A percentile compares a stretch with the other conserved stretches of the same genome.
Conservation (phyloP, 1,140 invertebrate genomes). For the Drosophila ogumai region DNA sequence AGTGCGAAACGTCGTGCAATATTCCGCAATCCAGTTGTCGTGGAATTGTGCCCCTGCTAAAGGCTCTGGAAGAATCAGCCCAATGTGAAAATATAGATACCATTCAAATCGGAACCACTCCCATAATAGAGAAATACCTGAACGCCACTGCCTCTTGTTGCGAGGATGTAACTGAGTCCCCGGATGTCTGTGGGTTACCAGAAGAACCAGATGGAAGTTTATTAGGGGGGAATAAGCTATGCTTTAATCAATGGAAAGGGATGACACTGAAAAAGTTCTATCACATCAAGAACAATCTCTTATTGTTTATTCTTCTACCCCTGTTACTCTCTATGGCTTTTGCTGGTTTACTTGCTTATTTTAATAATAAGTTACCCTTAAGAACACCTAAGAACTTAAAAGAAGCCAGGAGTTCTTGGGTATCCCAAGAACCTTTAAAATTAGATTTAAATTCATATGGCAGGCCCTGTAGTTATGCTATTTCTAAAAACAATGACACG, state of each 20-base stretch:
- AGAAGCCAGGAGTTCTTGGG: not conserved
- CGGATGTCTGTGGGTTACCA: not conserved
- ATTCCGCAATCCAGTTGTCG: slow-evolving; percentile 7
- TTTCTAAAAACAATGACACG: too few relatives aligned
- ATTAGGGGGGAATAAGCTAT: not conserved
- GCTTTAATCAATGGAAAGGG: slow-evolving; percentile 22
- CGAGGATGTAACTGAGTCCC: too few relatives aligned
- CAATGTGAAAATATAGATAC: slow-evolving; percentile 4
- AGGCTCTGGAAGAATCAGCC: not conserved
- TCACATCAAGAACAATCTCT: slow-evolving; percentile 7
- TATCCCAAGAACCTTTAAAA: not conserved
- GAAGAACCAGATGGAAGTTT: not conserved
- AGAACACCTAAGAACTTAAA: not conserved
- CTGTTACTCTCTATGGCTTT: not conserved
- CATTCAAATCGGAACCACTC: slow-evolving; percentile 22
- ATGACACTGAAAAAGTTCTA: slow-evolving; percentile 20
- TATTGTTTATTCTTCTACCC: slow-evolving; percentile 12
- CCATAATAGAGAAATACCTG: slow-evolving; percentile 16
- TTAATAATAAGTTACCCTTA: not conserved
- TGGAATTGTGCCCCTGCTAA: slow-evolving; percentile 10
- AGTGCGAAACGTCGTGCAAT: slow-evolving; percentile 13
- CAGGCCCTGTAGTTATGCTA: not conserved
- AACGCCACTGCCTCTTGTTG: not conserved
- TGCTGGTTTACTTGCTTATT: not conserved
- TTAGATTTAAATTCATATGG: slow-evolving; percentile 10